These are phyloP conservation scores for Lampris incognitus DNA, from an alignment of 2,113 vertebrate species.

Conservation along the genomic window DNA sequence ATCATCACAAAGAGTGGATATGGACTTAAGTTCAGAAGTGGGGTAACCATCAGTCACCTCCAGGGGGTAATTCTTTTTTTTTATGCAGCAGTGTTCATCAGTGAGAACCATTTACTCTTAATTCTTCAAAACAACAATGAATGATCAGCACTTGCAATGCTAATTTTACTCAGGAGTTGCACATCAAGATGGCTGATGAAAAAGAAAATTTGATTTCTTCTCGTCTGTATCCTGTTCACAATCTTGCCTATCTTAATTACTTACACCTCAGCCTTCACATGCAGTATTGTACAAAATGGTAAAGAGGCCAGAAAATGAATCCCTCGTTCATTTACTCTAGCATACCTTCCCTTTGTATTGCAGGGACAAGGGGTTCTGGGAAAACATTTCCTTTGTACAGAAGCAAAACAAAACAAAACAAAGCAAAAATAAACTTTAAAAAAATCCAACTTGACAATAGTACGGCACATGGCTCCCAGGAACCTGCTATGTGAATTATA, in stretches of 20 bases:
- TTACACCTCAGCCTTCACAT: conserved; percentile 37
- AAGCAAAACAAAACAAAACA: conserved; percentile 91
- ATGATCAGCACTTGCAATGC: neutral
- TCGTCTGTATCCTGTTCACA: conserved; percentile 36
- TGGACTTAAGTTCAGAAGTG: too few relatives aligned
- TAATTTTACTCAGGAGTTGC: neutral
- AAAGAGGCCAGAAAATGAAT: conserved; percentile 64
- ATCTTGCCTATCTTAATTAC: conserved; percentile 38
- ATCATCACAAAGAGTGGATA: too few relatives aligned
- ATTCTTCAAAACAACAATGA: neutral
- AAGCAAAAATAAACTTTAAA: too few relatives aligned
- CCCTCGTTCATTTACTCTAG: conserved; percentile 59
- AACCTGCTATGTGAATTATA: conserved; percentile 88
- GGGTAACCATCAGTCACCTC: too few relatives aligned
- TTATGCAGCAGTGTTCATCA: neutral
- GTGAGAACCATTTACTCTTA: neutral
- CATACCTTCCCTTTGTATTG: conserved; percentile 60
- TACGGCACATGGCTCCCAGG: conserved; percentile 88
- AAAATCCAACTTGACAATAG: conserved; percentile 88
- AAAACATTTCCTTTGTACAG: conserved; percentile 93
- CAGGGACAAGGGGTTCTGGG: conserved; percentile 86
- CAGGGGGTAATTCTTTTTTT: too few relatives aligned
- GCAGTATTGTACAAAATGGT: conserved; percentile 39
- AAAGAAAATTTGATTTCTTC: conserved; percentile 22
- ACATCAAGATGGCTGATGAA: conserved; percentile 36